Evolutionary conservation across 2,888 invertebrate genomes (phyloP).

Genomic region (Tholera decimalis): DNA sequence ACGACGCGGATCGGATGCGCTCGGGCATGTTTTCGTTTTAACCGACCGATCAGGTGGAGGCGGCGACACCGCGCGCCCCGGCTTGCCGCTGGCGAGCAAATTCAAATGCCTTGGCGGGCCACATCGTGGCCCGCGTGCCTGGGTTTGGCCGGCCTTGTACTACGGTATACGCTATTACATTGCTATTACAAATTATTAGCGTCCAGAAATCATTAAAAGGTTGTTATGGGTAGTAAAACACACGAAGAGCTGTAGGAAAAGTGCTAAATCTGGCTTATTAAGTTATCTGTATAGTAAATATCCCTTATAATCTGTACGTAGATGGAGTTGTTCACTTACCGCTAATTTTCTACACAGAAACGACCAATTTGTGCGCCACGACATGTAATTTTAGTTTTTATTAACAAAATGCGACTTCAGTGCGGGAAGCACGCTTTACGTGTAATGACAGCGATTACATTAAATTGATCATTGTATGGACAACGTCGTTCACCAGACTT

Average conservation of each 20-base stretch:
- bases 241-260: constrained; percentile 65
- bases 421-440: constrained; percentile 45
- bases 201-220: constrained; percentile 73
- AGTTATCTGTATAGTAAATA: constrained; percentile 79
- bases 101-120: too few relatives aligned
- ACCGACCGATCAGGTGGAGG: too few relatives aligned
- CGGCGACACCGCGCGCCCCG: too few relatives aligned
- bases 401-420: constrained; percentile 51
- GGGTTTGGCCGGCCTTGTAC: too few relatives aligned
- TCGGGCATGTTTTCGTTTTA: too few relatives aligned
- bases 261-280: constrained; percentile 79
- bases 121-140: too few relatives aligned
- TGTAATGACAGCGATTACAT: constrained; percentile 61
- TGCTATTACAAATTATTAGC: constrained; percentile 65
- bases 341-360: constrained; percentile 69
- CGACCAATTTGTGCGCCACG: constrained; percentile 62
- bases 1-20: too few relatives aligned
- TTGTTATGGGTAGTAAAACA: constrained; percentile 77
- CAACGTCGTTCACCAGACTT: constrained; percentile 31
- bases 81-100: too few relatives aligned
- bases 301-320: constrained; percentile 69
- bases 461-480: constrained; percentile 51
- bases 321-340: constrained; percentile 69
- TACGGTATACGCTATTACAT: constrained; percentile 64
- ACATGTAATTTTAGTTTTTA: constrained; percentile 65